Base-by-base conservation (phyloP, 2,888 invertebrate species). In the Corythucha ciliata region DNA sequence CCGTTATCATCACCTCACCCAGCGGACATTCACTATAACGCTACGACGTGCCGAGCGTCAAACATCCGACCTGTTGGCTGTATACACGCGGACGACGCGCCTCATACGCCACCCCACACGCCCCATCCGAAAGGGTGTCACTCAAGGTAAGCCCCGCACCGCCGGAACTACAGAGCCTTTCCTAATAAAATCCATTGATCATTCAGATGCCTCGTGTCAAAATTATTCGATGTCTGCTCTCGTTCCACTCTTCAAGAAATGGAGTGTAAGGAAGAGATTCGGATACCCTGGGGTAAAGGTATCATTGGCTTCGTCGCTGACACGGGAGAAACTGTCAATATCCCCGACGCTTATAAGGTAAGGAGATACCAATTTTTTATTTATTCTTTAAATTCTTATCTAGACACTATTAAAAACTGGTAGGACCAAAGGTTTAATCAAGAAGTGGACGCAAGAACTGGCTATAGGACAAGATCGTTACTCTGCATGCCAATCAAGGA, bases 401-500 rank as follows among this genome's bases (percentile, higher is more conserved):
- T n/a, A n/a, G n/a, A n/a, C n/a, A n/a, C n/a, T n/a, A n/a, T n/a
- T n/a, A 1, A 27, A 3, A 48, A 45, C 14, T 69, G 70, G 34
- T 71, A 88, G 87, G 88, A 89, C 67, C 75, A 78, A 52, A 77
- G 93, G 63, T 94, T 94, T 69, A 93, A 92, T 75, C 85, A 89
- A 68, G 89, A 89, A 70, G 87, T 94, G 64, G 94, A 94, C 71
- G 83, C 81, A 60, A 78, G 83, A 70, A 94, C 93, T 20, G 93
- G 93, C 40, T 94, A 92, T 72, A 82, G 83, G 68, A 94, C 93
- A 48, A 80, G 85, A 70, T 88, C 90, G 49, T 78, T 94, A 60
- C 77, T 94, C 55, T 93, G 93, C 69, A 91, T 92, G 91, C 92
- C 93, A 48, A 93, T 94, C 68, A 87, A 89, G 71, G 93, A 93